phyloP scores from a whole-genome alignment of 1,140 invertebrate genomes.

The Araneus ventricosus region DNA sequence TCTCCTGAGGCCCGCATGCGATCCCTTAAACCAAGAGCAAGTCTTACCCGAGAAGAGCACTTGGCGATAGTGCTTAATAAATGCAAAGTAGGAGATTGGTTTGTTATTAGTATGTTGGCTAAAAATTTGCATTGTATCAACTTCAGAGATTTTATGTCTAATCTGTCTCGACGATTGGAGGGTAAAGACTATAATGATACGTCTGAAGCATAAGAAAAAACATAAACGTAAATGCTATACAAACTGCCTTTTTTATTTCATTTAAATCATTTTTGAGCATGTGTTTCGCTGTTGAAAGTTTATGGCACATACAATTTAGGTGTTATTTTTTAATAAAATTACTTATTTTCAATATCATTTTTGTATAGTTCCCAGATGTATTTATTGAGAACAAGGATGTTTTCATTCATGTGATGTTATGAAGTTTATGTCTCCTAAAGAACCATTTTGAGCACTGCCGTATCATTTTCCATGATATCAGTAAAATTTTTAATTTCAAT shows the following conservation, averaged over 20 bases:
- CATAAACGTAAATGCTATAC: background rate
- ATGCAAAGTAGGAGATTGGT: slow-evolving; percentile 90
- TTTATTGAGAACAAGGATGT: background rate
- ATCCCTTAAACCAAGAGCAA: slow-evolving; percentile 67
- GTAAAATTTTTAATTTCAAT: too few species aligned
- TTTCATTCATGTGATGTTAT: too few species aligned
- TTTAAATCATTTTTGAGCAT: background rate
- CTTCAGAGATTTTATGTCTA: slow-evolving; percentile 76
- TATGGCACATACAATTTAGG: background rate
- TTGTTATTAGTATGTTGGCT: slow-evolving; percentile 89
- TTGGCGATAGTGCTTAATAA: slow-evolving; percentile 69
- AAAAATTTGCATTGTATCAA: slow-evolving; percentile 88
- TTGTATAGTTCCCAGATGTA: background rate
- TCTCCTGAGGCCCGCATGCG: slow-evolving; percentile 79
- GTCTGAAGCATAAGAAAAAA: background rate
- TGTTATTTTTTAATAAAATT: background rate
- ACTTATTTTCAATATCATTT: background rate
- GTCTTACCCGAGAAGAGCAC: slow-evolving; percentile 70
- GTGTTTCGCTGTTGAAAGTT: background rate
- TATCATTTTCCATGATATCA: too few species aligned
- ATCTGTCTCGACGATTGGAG: slow-evolving; percentile 71
- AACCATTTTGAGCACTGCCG: too few species aligned
- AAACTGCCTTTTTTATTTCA: slow-evolving; percentile 46
- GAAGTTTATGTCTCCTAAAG: too few species aligned
- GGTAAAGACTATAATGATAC: slow-evolving; percentile 64